phyloP scores from a whole-genome alignment of 2,888 invertebrate genomes.

The Apotomis capreana region DNA sequence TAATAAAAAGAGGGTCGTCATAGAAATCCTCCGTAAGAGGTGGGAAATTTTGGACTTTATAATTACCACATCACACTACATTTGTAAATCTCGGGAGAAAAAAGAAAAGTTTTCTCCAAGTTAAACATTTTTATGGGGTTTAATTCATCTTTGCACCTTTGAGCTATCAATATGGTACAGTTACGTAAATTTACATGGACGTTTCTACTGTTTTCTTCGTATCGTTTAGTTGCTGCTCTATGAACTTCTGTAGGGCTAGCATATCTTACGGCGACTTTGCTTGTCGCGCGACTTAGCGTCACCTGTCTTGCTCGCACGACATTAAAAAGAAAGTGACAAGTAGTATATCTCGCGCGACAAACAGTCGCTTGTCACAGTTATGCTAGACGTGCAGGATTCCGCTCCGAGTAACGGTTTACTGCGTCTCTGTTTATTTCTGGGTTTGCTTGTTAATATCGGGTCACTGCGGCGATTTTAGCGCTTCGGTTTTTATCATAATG shows the following conservation, averaged over 20 bases:
- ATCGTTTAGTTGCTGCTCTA: background rate
- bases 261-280: too few species aligned
- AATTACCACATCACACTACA: background rate
- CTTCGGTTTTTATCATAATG: background rate
- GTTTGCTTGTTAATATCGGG: background rate
- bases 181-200: background rate
- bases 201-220: background rate
- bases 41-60: conserved; percentile 2
- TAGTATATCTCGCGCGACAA: too few species aligned
- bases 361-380: too few species aligned
- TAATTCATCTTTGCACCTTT: background rate
- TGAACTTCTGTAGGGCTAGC: too few species aligned
- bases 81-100: background rate
- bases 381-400: too few species aligned
- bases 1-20: background rate
- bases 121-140: background rate
- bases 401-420: conserved; percentile 2
- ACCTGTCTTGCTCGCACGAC: too few species aligned
- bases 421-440: conserved; percentile 8
- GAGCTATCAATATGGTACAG: background rate
- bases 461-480: conserved; percentile 9
- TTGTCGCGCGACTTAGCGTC: too few species aligned
- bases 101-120: background rate
- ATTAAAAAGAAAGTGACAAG: too few species aligned
- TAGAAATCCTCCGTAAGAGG: conserved; percentile 9